Base-by-base conservation (phyloP, 2,888 invertebrate genomes). In the Campopleginae sp. region DNA sequence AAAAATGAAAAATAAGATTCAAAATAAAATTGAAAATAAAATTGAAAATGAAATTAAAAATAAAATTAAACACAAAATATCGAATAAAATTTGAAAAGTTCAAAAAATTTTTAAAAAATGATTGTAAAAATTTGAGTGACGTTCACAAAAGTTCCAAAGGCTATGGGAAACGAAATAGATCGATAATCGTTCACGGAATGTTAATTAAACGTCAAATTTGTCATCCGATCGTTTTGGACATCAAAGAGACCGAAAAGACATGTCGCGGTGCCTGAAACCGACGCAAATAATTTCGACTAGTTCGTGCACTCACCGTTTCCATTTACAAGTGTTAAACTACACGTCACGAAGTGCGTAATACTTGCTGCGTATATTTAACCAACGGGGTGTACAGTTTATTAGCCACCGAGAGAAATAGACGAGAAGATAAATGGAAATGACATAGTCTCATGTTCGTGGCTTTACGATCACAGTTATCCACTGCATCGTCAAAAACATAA, bases 261-360 rank as follows among this genome's bases (percentile, higher is more conserved):
- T 72, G 74, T 70, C 48, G 23, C 65, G 19, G 17, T 42, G 63
- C 48, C 61, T 70, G 70, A 75, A 65, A 76, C 58, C 23, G 66
- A 65, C 27, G 38, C 44, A 71, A 71, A 42, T 61, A 27, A 51
- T 48, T 68, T 74, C 17, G 58, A 44, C 33, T 17, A 42, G n/a
- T 54, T 4, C 44, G 14, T 17, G 42, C 58, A 46, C 76, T 42
- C 46, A 68, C 38, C 71, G 54, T 61, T 84, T 66, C 19, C 7
- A 76, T 54, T 71, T 48, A 38, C 70, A 68, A 74, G 61, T 65
- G 48, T 48, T 54, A 65, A 65, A 76, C 65, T 46, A 71, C 80
- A 80, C 84, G 75, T 84, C 76, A 84, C 71, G 33, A 76, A 58
- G 54, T 71, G n/a, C n/a, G 61, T 51, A 65, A 80, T 84, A 76